Evolutionary conservation across 2,888 invertebrate genomes (phyloP), one percentile per base, ranked within the genome.

Genomic region (Neocrepidodera transversa): DNA sequence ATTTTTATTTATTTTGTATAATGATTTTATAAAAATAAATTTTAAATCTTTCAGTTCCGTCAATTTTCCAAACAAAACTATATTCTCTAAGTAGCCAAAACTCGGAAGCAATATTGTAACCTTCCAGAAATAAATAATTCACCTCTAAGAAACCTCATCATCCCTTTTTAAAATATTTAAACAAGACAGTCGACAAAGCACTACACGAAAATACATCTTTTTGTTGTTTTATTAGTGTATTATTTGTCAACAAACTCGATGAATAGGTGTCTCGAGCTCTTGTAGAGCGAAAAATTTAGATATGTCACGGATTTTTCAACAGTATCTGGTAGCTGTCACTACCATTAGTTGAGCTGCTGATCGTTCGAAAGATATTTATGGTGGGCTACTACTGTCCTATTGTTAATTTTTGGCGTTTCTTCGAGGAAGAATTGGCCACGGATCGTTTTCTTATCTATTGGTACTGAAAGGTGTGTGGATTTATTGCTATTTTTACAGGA

Each of bases 251-350:
- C 53, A 52, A 59, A 60, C 60, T 57, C 45, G 49, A 52, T 55
- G 59, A 53, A 62, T 53, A 38, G 30, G 35, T 30, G 50, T 38
- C 53, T 50, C 50, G 50, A 38, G 20, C 16, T 38, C 63, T 23
- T 23, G 51, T 59, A 47, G 63, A 45, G 63, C 60, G 57, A 50
- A 52, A 63, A 50, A 63, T 60, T 54, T 47, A 26, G 40, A 63
- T 59, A 55, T 54, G 57, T 54, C 63, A 63, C 51, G 62, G 56
- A 50, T 28, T 50, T 55, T 58, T 58, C 58, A 53, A 56, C 59
- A 54, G 58, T 53, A 38, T 56, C 56, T 52, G 50, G 52, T 57
- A 58, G 61, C 54, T 50, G 57, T 49, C 60, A 55, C 54, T 50
- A 52, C 42, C 60, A 55, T 11, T 35, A 35, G 35, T 35, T 10